These are phyloP conservation scores for Sturmia bella DNA, from an alignment of 2,888 invertebrate species.

Conservation along the genomic window DNA sequence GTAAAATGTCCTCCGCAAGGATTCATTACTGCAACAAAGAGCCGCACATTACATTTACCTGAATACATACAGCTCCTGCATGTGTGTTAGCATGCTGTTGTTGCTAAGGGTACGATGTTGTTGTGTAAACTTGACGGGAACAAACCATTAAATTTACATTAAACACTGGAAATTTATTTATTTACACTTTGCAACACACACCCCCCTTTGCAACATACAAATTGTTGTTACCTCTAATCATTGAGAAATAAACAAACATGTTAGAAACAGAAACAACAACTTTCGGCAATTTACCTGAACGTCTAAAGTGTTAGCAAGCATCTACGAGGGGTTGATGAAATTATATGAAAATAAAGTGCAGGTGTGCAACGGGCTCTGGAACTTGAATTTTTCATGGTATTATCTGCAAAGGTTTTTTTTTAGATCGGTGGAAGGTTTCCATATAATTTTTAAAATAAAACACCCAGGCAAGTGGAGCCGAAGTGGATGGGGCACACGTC, in stretches of 20 bases:
- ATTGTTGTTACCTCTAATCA: constrained; percentile 32
- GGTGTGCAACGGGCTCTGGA: too few species aligned
- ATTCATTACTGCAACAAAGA: constrained; percentile 8
- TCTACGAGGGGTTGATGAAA: background rate
- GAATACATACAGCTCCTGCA: constrained; percentile 7
- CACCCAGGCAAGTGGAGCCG: too few species aligned
- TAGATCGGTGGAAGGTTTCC: too few species aligned
- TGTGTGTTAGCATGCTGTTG: constrained; percentile 16
- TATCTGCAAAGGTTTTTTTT: too few species aligned
- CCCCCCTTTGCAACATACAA: constrained; percentile 21
- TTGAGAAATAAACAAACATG: constrained; percentile 32
- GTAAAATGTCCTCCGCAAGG: constrained; percentile 17
- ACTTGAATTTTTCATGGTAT: too few species aligned
- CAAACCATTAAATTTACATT: constrained; percentile 65
- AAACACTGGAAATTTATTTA: constrained; percentile 54
- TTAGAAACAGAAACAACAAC: constrained; percentile 28
- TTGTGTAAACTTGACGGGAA: constrained; percentile 56
- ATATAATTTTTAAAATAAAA: too few species aligned
- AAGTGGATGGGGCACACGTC: too few species aligned
- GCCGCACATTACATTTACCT: background rate
- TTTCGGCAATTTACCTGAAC: constrained; percentile 35
- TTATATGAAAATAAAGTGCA: background rate
- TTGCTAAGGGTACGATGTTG: constrained; percentile 37
- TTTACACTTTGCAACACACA: constrained; percentile 45
- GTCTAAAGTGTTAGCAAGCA: constrained; percentile 24